These are phyloP conservation scores for Liopterus haemorrhoidalis DNA, from an alignment of 2,888 invertebrate species.

Conservation along the genomic window DNA sequence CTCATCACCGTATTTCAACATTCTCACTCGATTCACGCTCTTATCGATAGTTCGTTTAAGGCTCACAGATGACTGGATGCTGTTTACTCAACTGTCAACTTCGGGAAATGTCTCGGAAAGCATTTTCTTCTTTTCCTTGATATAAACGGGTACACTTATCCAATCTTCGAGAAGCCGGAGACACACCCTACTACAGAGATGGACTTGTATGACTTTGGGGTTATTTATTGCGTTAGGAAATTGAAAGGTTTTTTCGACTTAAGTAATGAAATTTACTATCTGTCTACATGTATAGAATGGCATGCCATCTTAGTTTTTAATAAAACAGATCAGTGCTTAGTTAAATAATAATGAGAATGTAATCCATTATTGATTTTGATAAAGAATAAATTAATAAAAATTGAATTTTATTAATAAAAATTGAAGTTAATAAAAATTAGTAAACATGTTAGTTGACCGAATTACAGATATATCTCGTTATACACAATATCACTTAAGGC, in stretches of 20 bases:
- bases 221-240: not conserved
- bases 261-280: not conserved
- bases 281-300: not conserved
- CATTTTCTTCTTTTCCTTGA: constrained; percentile 43
- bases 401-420: too few species aligned
- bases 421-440: too few species aligned
- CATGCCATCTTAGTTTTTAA: not conserved
- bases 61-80: constrained; percentile 38
- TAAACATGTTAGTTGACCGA: too few species aligned
- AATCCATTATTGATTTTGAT: not conserved
- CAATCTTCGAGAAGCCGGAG: constrained; percentile 38
- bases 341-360: not conserved
- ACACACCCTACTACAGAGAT: constrained; percentile 6
- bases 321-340: not conserved
- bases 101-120: constrained; percentile 46
- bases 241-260: too few species aligned
- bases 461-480: too few species aligned
- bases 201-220: not conserved
- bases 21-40: constrained; percentile 32
- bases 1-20: constrained; percentile 39
- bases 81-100: constrained; percentile 47
- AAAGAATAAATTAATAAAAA: too few species aligned
- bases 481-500: too few species aligned
- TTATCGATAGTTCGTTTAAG: constrained; percentile 32
- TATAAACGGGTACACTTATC: constrained; percentile 45